Conservation (phyloP, 2,113 vertebrate species). For the Amblyornis subalaris region DNA sequence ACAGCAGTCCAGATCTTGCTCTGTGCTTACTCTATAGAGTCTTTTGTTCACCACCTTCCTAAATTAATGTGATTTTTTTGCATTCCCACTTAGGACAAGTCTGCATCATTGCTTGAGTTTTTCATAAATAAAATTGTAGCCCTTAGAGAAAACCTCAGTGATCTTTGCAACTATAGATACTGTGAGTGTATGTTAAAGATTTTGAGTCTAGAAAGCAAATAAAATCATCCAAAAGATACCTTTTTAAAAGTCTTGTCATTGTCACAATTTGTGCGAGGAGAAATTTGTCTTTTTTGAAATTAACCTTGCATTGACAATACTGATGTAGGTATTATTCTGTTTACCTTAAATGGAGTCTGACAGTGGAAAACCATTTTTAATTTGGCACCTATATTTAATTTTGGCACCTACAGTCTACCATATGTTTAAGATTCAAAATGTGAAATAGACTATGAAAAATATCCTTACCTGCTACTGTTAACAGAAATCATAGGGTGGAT, state of each 20-base stretch:
- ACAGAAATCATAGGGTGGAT: not conserved
- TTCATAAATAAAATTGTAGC: not conserved
- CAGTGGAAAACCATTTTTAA: not conserved
- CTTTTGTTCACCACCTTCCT: not conserved
- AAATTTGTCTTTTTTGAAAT: not conserved
- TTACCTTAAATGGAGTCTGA: not conserved
- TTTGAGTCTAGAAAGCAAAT: not conserved
- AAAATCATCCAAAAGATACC: not conserved
- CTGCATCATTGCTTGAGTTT: not conserved
- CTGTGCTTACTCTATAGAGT: not conserved
- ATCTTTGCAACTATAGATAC: not conserved
- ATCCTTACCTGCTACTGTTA: not conserved
- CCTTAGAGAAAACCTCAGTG: not conserved
- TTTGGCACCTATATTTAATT: not conserved
- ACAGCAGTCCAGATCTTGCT: not conserved
- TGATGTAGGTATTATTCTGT: not conserved
- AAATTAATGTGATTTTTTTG: not conserved
- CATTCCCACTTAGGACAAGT: not conserved
- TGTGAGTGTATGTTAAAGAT: not conserved
- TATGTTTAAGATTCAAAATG: not conserved
- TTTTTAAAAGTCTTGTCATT: not conserved
- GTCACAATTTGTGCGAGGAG: not conserved
- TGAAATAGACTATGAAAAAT: not conserved
- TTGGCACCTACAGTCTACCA: not conserved
- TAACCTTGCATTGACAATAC: not conserved